These are phyloP conservation scores for Anguilla rostrata DNA, from an alignment of 2,113 vertebrate genomes.

Conservation along the genomic window DNA sequence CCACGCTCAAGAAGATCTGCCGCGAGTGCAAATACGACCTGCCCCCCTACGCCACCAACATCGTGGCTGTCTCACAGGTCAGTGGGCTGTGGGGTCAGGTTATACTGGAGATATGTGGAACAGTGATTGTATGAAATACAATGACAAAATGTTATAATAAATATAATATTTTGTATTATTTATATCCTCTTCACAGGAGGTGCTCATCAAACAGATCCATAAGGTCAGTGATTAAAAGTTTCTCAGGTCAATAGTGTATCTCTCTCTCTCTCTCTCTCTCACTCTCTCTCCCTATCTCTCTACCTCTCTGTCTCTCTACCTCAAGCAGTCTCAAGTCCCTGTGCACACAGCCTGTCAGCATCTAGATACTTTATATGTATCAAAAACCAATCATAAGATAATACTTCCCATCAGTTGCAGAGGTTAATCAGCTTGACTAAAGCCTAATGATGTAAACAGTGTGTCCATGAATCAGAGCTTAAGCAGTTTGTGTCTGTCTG, in stretches of 20 bases:
- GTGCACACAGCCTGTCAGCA: background rate
- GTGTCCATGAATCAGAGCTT: no score
- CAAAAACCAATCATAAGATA: background rate
- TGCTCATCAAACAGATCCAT: constrained; percentile 98
- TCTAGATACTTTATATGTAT: background rate
- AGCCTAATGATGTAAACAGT: no score
- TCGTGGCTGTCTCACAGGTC: constrained; percentile 97
- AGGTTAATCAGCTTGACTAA: no score
- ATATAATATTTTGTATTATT: background rate
- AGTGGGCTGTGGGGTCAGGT: background rate
- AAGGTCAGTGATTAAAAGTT: constrained; percentile 76
- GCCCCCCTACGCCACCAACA: constrained; percentile 92
- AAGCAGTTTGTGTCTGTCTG: no score
- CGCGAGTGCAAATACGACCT: constrained; percentile 97
- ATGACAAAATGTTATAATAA: no score
- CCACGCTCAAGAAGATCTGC: constrained; percentile 97
- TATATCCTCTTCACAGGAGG: constrained; percentile 75
- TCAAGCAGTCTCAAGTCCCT: background rate
- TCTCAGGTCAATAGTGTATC: background rate
- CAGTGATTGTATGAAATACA: background rate
- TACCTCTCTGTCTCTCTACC: no score
- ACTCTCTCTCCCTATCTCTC: background rate
- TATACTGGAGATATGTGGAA: background rate
- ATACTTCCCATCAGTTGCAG: background rate
- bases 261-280: no score